A percentile compares a stretch with the other conserved stretches of the same genome.
Evolutionary conservation across 2,113 vertebrate genomes (phyloP).

Genomic region (Dascyllus trimaculatus): DNA sequence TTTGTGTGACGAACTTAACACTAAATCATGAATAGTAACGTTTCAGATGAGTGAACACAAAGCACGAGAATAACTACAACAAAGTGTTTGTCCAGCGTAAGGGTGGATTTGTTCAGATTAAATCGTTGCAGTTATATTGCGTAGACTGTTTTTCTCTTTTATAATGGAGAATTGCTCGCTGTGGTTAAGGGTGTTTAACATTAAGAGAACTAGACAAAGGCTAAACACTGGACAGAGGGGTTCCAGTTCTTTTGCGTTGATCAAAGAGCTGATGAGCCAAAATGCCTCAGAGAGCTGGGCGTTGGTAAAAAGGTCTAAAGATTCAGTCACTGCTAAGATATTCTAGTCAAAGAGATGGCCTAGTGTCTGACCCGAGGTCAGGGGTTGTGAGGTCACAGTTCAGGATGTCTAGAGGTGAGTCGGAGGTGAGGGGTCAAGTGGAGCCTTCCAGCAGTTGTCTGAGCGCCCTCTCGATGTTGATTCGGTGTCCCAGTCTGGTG

Average conservation of each 20-base stretch:
- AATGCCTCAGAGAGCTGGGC: conserved; percentile 21
- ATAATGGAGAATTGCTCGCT: too few relatives aligned
- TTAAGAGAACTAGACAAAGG: not conserved
- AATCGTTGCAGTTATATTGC: too few relatives aligned
- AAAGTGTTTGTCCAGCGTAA: too few relatives aligned
- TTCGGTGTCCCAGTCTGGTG: conserved; percentile 97
- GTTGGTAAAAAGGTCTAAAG: conserved; percentile 50
- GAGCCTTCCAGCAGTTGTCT: conserved; percentile 94
- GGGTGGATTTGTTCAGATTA: too few relatives aligned
- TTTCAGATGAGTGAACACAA: too few relatives aligned
- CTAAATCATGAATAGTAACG: too few relatives aligned
- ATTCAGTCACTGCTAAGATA: conserved; percentile 54
- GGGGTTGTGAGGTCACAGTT: conserved; percentile 69
- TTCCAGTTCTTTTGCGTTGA: not conserved
- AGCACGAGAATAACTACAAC: too few relatives aligned
- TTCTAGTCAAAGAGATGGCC: conserved; percentile 57
- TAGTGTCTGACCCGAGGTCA: conserved; percentile 60
- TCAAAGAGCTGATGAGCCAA: conserved; percentile 66
- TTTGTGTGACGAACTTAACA: too few relatives aligned
- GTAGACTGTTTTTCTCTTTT: too few relatives aligned
- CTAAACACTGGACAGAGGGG: not conserved
- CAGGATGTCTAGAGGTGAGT: conserved; percentile 60
- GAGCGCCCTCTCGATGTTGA: conserved; percentile 98
- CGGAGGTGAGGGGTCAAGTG: conserved; percentile 80
- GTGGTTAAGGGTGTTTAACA: too few relatives aligned